Base-by-base conservation (phyloP, 2,888 invertebrate genomes). In the Bhutanitis thaidina region DNA sequence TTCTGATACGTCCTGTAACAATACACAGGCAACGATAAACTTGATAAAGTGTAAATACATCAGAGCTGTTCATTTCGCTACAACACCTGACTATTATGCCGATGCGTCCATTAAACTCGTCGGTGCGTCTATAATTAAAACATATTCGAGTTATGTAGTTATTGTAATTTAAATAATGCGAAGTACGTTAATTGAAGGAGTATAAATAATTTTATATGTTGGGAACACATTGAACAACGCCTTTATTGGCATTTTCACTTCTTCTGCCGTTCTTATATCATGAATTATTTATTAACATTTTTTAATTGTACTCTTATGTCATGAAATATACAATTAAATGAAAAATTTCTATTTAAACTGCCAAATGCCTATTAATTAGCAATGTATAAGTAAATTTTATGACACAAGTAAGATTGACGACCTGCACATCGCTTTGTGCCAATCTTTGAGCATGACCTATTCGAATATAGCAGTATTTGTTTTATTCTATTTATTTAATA, bases 41-140 rank as follows among this genome's bases (percentile, higher is more conserved):
- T 32, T 16, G 47, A 39, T 36, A 40, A 41, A 4, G 51, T 38
- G 49, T 52, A 40, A 45, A 46, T 38, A 45, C 37, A 36, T 12
- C 12, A 38, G 30, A n/a, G 10, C 15, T 20, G 30, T n/a, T n/a
- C 10, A 41, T 41, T 41, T 35, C 35, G 40, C 41, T 27, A 36
- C n/a, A 35, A 41, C 41, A 48, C 48, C 41, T 48, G 48, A 48
- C 36, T 15, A 16, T 41, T 48, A 48, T 48, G 48, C 48, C 41
- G 34, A 47, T 47, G 41, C 13, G 10, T 34, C 8, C 46, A 38
- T 40, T 48, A 35, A 20, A 14, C 40, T 7, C 7, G 39, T 15
- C 14, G 38, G 16, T 46, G 32, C 7, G 16, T 37, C 37, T 32
- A 49, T 37, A 49, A 37, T 46, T 46, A 48, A 29, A 15, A 43